Evolutionary conservation across 2,797 vertebrate species (phyloP).

Genomic region (Tragelaphus eurycerus): DNA sequence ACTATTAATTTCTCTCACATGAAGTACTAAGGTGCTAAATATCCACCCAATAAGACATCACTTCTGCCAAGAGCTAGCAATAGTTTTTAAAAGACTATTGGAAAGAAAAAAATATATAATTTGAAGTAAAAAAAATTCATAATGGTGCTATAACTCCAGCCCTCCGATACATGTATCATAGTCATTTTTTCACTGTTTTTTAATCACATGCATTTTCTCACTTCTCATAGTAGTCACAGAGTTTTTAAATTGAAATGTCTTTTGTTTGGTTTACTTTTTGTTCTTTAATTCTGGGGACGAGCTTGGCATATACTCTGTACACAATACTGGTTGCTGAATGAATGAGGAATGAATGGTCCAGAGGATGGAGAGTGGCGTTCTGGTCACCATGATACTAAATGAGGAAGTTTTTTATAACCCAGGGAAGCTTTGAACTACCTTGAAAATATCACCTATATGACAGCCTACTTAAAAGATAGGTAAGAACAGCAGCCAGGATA

Average conservation of each 20-base stretch:
- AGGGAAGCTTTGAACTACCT: not conserved
- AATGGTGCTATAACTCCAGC: not conserved
- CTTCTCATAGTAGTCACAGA: not conserved
- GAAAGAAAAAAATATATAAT: not conserved
- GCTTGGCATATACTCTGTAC: not conserved
- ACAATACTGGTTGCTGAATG: not conserved
- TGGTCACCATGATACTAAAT: not conserved
- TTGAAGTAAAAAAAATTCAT: not conserved
- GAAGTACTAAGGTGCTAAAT: not conserved
- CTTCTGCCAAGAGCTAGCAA: not conserved
- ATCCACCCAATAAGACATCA: not conserved
- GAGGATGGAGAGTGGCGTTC: not conserved
- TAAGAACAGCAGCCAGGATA: not conserved
- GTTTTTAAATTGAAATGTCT: not conserved
- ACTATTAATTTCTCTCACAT: not conserved
- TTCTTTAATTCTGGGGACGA: not conserved
- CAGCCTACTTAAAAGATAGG: not conserved
- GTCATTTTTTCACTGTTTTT: not conserved
- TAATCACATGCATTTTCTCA: not conserved
- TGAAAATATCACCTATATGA: not conserved
- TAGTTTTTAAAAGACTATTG: not conserved
- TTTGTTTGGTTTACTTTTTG: not conserved
- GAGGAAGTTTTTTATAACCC: not conserved
- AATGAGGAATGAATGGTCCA: not conserved
- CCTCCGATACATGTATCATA: accelerated